Percentiles rank a stretch among this genome's conserved stretches.
These are phyloP conservation scores for Streblospio benedicti DNA, from an alignment of 1,140 invertebrate species.

Conservation along the genomic window DNA sequence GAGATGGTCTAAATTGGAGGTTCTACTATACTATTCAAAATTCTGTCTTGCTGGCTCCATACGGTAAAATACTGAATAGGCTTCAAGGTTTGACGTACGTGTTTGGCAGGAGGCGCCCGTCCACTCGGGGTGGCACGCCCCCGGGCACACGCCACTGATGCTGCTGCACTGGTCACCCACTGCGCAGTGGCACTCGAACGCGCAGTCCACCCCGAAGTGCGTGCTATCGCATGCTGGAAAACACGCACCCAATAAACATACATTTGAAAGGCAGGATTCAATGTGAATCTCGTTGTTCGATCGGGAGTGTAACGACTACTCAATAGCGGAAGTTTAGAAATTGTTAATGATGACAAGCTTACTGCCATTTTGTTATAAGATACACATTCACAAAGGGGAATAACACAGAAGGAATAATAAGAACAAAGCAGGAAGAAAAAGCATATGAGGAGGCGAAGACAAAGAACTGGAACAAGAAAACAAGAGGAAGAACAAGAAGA, in stretches of 20 bases:
- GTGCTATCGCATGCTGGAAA: not conserved
- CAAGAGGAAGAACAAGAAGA: not conserved
- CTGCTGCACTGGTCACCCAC: slow-evolving; percentile 2
- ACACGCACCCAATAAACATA: not conserved
- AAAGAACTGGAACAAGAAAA: slow-evolving; percentile 14
- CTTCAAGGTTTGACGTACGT: slow-evolving; percentile 7
- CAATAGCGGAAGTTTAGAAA: not conserved
- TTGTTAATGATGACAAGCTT: not conserved
- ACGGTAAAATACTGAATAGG: too few relatives aligned
- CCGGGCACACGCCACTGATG: slow-evolving; percentile 9
- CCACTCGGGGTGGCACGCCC: slow-evolving; percentile 12
- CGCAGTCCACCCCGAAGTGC: slow-evolving; percentile 12
- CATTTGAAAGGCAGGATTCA: not conserved
- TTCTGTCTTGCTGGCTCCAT: too few relatives aligned
- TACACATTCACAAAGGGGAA: not conserved
- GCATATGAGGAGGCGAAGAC: not conserved
- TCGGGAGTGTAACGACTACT: not conserved
- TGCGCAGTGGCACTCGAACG: slow-evolving; percentile 7
- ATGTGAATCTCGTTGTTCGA: not conserved
- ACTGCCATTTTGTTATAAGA: not conserved
- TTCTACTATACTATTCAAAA: slow-evolving; percentile 10
- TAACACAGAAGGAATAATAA: not conserved
- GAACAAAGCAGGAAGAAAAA: too few relatives aligned
- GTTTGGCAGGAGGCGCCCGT: slow-evolving; percentile 23
- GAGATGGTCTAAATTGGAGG: not conserved